Conservation (phyloP, 2,888 invertebrate species). For the Odontocerum albicorne region DNA sequence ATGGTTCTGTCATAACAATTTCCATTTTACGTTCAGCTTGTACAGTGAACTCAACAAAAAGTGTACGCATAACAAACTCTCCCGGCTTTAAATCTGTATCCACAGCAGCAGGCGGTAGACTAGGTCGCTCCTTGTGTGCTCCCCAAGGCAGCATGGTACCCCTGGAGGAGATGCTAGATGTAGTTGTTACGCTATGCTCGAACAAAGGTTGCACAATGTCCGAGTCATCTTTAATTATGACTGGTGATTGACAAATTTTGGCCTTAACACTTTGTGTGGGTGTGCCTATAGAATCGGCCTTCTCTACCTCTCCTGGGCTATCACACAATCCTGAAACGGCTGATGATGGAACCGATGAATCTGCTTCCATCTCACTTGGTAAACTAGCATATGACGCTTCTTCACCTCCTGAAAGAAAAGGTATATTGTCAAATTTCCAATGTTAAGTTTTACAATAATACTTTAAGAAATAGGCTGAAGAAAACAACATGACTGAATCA, state of each 20-base stretch:
- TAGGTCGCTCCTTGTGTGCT: conserved; percentile 69
- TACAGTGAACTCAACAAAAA: conserved; percentile 93
- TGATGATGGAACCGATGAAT: no score
- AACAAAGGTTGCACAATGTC: conserved; percentile 1
- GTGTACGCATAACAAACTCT: conserved; percentile 92
- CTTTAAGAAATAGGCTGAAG: no score
- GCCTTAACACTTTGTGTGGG: no score
- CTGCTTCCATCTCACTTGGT: no score
- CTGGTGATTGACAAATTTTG: neutral
- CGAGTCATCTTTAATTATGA: neutral
- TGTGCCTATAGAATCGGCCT: no score
- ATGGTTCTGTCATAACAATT: conserved; percentile 87
- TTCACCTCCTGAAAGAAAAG: no score
- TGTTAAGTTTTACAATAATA: no score
- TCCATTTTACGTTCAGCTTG: conserved; percentile 97
- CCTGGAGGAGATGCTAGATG: conserved; percentile 38
- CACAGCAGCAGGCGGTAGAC: conserved; percentile 50
- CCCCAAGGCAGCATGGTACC: conserved; percentile 83
- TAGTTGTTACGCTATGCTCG: neutral
- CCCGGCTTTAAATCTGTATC: conserved; percentile 81
- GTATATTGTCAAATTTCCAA: no score
- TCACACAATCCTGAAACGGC: no score
- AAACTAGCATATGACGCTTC: no score
- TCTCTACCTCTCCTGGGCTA: no score
- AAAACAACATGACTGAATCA: no score